These are phyloP conservation scores for Engystomops pustulosus DNA, from an alignment of 2,113 vertebrate genomes.

Conservation along the genomic window DNA sequence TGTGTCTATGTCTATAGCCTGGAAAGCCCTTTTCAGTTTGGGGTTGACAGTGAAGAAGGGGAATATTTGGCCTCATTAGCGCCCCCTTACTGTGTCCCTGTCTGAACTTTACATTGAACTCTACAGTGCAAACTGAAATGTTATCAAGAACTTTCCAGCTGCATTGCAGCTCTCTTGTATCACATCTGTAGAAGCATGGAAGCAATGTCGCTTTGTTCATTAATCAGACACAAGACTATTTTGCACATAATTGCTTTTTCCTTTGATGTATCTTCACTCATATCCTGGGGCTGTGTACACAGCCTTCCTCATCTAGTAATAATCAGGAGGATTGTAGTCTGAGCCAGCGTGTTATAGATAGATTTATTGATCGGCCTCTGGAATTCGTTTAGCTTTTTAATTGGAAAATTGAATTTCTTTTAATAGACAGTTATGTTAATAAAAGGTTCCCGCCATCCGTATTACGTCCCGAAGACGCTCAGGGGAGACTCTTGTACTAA, in stretches of 20 bases:
- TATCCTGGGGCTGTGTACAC: conserved; percentile 1
- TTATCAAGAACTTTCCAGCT: background rate
- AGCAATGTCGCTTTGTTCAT: background rate
- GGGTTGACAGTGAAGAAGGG: no score
- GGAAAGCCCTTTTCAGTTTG: no score
- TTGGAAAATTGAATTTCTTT: conserved; percentile 28
- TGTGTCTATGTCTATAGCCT: no score
- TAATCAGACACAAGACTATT: conserved; percentile 25
- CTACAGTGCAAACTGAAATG: background rate
- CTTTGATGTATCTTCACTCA: conserved; percentile 42
- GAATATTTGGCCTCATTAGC: no score
- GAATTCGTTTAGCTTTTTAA: conserved; percentile 25
- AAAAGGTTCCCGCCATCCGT: background rate
- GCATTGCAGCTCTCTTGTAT: background rate
- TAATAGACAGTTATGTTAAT: conserved; percentile 27
- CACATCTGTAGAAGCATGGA: background rate
- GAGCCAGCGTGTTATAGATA: conserved; percentile 24
- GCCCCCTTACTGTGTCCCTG: background rate
- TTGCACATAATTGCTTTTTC: conserved; percentile 27
- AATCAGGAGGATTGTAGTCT: conserved; percentile 8
- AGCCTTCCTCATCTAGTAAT: conserved; percentile 22
- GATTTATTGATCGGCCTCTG: conserved; percentile 34
- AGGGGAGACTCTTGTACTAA: background rate
- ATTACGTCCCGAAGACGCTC: background rate
- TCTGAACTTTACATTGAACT: conserved; percentile 4